Evolutionary conservation across 2,797 vertebrate genomes (phyloP).

Genomic region (Poeciliopsis infans): DNA sequence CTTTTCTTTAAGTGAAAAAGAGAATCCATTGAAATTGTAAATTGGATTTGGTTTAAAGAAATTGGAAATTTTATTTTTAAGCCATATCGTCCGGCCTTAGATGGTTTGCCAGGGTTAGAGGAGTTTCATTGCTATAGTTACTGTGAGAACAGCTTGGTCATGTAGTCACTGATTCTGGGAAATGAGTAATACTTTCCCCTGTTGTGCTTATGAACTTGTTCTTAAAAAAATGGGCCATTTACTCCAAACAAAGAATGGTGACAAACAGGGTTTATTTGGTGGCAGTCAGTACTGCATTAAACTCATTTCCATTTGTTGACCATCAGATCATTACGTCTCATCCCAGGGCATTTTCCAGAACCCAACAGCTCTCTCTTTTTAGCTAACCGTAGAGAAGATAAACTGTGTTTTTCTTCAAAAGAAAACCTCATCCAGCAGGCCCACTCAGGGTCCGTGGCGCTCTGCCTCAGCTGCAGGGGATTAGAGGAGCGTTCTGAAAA

Average conservation of each 20-base stretch:
- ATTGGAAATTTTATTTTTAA: too few species aligned
- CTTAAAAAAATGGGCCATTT: not conserved
- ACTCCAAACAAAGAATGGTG: constrained; percentile 1
- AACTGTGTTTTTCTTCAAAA: not conserved
- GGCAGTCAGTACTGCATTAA: not conserved
- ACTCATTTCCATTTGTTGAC: not conserved
- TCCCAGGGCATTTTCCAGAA: constrained; percentile 1
- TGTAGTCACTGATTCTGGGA: constrained; percentile 3
- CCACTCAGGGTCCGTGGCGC: not conserved
- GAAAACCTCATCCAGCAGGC: constrained; percentile 1
- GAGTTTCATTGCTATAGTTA: not conserved
- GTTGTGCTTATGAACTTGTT: not conserved
- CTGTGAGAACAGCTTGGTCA: not conserved
- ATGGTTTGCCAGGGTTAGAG: not conserved
- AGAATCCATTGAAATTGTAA: too few species aligned
- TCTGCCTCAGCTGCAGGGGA: constrained; percentile 5
- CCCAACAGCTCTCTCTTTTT: not conserved
- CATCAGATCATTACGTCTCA: not conserved
- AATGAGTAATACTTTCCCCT: not conserved
- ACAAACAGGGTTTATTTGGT: constrained; percentile 3
- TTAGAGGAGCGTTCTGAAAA: constrained; percentile 2
- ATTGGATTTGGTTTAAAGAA: too few species aligned
- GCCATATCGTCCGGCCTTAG: too few species aligned
- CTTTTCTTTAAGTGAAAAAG: too few species aligned
- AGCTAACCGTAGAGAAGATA: constrained; percentile 4